Evolutionary conservation across 2,797 vertebrate species (phyloP), one percentile per base, ranked within the genome.

Genomic region (Sebastes aleutianus): DNA sequence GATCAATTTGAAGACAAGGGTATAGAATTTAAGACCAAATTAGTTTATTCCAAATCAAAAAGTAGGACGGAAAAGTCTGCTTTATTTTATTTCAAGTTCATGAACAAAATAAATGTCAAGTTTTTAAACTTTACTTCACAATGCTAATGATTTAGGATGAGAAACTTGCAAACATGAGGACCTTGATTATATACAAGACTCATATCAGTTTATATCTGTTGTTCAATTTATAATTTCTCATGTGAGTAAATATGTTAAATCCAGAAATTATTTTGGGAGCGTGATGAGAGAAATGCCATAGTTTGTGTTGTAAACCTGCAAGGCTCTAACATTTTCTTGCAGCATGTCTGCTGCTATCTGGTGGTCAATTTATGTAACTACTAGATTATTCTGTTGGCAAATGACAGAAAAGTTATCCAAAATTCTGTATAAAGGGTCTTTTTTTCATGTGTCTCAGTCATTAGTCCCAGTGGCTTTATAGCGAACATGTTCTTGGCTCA

Each of bases 321-420:
- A 47, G 4, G 24, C 12, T 69, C 0, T 5, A 22, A 64, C 22
- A 13, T 5, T 43, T 47, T 20, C 16, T 13, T 58, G 18, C 7
- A 58, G 50, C 72, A 43, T 9, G 16, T 75, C 9, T 85, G 62
- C 82, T 76, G 43, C 76, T 13, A 68, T 43, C 87, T 87, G 61
- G 31, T 81, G 77, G 79, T 2, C 78, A 79, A 12, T 74, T 36
- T 3, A 13, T 61, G 31, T 10, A 77, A 80, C 61, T 78, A 12
- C 27, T 58, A 11, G 8, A 24, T 36, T 66, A 47, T 73, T 82
- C 10, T 57, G 1, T 63, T 47, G 26, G 8, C 10, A 54, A 54
- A 58, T n/a, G 4, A 36, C 12, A 47, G 8, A 18, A 22, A 14
- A 14, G 4, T 27, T 64, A 27, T 54, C 14, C 8, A 20, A 53